phyloP scores from a whole-genome alignment of 2,113 vertebrate species.

The Oreochromis spilurus region DNA sequence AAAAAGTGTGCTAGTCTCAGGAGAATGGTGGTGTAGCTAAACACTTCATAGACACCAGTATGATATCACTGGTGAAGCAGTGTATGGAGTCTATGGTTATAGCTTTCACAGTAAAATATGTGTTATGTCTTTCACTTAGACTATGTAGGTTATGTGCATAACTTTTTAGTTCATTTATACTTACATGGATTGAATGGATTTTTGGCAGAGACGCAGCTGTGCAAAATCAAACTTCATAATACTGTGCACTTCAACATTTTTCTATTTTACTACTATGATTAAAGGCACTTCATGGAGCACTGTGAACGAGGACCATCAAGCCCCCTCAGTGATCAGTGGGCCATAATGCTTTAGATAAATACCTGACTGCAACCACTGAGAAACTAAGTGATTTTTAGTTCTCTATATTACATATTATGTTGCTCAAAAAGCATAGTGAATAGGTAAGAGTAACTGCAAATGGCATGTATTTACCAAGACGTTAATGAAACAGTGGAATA shows the following conservation, averaged over 20 bases:
- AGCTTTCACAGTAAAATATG: neutral
- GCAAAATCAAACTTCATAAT: neutral
- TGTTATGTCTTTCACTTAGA: slow-evolving; percentile 39
- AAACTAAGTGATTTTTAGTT: neutral
- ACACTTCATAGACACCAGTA: slow-evolving; percentile 40
- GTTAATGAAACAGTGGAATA: neutral
- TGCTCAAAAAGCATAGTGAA: neutral
- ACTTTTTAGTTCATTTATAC: neutral
- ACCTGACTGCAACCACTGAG: neutral
- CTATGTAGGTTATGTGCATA: neutral
- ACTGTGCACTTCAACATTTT: neutral
- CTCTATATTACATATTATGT: neutral
- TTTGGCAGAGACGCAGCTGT: neutral
- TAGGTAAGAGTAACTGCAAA: neutral
- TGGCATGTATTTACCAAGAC: neutral
- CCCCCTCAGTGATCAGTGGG: neutral
- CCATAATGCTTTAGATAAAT: neutral
- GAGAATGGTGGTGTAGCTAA: slow-evolving; percentile 11
- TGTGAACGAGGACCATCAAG: neutral
- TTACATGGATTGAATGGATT: neutral
- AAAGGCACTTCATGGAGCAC: neutral
- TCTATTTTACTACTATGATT: neutral
- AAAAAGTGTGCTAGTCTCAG: slow-evolving; percentile 35
- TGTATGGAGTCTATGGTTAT: neutral
- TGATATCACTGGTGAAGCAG: slow-evolving; percentile 20